Conservation (phyloP, 2,797 vertebrate species). For the Harpagifer antarcticus region DNA sequence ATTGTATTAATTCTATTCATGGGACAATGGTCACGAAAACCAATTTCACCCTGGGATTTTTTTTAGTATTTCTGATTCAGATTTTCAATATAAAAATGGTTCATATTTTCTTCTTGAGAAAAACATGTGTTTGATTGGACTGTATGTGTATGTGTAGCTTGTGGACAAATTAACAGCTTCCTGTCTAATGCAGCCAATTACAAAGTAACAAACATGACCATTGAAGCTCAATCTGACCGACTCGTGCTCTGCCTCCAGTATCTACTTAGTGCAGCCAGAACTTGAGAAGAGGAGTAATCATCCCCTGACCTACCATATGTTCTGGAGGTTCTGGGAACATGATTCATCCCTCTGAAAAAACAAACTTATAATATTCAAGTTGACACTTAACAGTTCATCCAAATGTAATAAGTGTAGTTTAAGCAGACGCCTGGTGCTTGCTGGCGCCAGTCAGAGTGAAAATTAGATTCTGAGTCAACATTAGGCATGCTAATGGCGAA, state of each 20-base stretch:
- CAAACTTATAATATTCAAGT: neutral
- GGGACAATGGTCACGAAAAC: no score
- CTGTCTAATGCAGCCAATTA: fast-evolving
- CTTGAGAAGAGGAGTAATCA: neutral
- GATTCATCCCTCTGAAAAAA: neutral
- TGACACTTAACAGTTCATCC: neutral
- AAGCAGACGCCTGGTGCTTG: neutral
- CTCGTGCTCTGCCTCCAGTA: no score
- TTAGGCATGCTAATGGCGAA: neutral
- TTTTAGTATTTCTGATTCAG: no score
- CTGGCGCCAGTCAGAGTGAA: neutral
- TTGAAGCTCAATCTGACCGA: neutral
- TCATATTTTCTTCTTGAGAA: neutral
- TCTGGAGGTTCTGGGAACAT: neutral
- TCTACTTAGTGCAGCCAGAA: neutral
- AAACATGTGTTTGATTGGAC: neutral
- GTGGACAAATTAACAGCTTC: neutral
- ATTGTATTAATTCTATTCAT: no score
- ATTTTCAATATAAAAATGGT: neutral
- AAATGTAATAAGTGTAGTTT: neutral
- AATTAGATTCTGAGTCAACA: neutral
- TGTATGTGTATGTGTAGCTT: neutral
- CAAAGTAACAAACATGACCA: neutral
- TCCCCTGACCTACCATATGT: neutral
- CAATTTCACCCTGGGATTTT: no score